These are phyloP conservation scores for Chelidonichthys spinosus DNA, from an alignment of 2,797 vertebrate genomes.

Conservation along the genomic window DNA sequence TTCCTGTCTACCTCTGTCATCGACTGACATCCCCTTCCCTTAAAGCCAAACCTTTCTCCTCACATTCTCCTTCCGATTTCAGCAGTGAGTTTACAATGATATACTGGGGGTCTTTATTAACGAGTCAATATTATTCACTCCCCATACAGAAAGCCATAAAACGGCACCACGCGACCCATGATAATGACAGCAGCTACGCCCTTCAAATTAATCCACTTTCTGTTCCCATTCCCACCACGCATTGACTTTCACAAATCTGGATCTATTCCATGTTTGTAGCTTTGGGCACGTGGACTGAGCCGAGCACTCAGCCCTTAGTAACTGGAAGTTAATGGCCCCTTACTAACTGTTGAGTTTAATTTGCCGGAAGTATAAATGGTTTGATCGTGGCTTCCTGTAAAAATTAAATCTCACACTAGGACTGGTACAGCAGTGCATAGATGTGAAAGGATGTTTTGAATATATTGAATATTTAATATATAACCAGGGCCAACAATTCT, in stretches of 20 bases:
- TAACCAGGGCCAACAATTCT: slow-evolving; percentile 14
- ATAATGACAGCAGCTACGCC: not conserved
- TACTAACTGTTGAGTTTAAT: not conserved
- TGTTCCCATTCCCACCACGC: not conserved
- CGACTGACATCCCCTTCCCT: not conserved
- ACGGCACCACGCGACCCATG: not conserved
- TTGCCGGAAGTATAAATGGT: not conserved
- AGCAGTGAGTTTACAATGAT: not conserved
- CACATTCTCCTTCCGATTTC: not conserved
- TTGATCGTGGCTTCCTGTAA: not conserved
- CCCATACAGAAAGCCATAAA: not conserved
- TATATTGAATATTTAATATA: slow-evolving; percentile 1
- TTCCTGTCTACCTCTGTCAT: slow-evolving; percentile 19
- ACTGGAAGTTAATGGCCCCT: not conserved
- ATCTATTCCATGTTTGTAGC: slow-evolving; percentile 1
- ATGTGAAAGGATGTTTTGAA: slow-evolving; percentile 7
- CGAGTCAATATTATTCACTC: not conserved
- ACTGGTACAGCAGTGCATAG: not conserved
- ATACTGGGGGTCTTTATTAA: slow-evolving; percentile 6
- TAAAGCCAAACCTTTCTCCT: not conserved
- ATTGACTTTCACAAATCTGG: slow-evolving; percentile 2
- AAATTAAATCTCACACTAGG: no score
- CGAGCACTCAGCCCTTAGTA: not conserved
- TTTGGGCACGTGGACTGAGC: slow-evolving; percentile 1
- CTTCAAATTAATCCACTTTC: slow-evolving; percentile 9